phyloP scores from a whole-genome alignment of 1,140 invertebrate species.

The Drosophila bocki region DNA sequence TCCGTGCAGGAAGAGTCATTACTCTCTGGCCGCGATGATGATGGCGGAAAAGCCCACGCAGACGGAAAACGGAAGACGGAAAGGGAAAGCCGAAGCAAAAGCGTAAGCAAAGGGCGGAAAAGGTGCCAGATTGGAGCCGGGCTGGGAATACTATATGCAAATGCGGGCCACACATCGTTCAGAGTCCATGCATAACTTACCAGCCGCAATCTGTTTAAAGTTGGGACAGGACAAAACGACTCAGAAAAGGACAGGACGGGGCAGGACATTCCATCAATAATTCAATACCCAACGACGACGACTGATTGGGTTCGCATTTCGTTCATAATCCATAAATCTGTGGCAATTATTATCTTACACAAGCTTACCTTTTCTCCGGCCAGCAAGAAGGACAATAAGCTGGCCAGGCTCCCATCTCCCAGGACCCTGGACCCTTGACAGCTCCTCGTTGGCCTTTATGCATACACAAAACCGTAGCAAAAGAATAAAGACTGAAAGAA shows the following conservation, averaged over 20 bases:
- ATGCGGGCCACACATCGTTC: constrained; percentile 32
- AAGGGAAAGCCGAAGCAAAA: background rate
- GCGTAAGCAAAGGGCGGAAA: constrained; percentile 9
- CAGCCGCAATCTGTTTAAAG: constrained; percentile 19
- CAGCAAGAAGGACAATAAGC: constrained; percentile 33
- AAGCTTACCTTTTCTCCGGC: constrained; percentile 37
- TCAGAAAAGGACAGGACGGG: background rate
- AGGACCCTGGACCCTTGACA: constrained; percentile 1
- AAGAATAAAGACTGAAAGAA: background rate
- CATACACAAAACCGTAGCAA: constrained; percentile 30
- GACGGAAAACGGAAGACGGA: constrained; percentile 10
- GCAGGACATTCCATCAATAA: constrained; percentile 28
- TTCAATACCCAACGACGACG: constrained; percentile 14
- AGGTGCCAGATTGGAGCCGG: constrained; percentile 28
- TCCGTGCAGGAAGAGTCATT: constrained; percentile 41
- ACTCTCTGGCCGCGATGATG: constrained; percentile 30
- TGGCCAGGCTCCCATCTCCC: constrained; percentile 12
- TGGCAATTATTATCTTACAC: constrained; percentile 53
- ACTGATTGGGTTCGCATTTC: constrained; percentile 26
- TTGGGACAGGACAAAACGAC: background rate
- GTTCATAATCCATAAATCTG: constrained; percentile 44
- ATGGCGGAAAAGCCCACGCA: constrained; percentile 4
- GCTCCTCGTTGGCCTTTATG: constrained; percentile 26
- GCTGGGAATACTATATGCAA: constrained; percentile 29
- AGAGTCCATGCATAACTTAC: constrained; percentile 22